Conservation (phyloP, 2,113 vertebrate genomes). For the Melierax canorus region DNA sequence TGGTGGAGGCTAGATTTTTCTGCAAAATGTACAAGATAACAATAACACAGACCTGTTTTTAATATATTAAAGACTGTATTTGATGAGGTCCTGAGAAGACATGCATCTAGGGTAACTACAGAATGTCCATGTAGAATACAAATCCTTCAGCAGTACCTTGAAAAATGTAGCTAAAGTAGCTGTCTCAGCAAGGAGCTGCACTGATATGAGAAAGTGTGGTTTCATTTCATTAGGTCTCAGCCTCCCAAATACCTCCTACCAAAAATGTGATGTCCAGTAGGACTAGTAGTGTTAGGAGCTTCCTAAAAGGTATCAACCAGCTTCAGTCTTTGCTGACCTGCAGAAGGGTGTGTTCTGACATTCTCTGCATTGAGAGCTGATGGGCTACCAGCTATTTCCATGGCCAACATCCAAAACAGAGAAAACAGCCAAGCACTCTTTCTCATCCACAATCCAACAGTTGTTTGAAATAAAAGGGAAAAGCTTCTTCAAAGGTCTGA, state of each 20-base stretch:
- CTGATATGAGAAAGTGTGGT: neutral
- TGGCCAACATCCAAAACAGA: neutral
- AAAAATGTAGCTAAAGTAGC: neutral
- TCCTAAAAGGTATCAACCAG: neutral
- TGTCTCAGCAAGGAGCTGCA: neutral
- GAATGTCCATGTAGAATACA: neutral
- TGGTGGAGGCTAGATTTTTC: neutral
- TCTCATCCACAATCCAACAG: neutral
- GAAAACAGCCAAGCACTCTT: neutral
- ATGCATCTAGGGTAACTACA: neutral
- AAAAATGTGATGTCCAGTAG: neutral
- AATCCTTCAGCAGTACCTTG: neutral
- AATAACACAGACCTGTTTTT: neutral
- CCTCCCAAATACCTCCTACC: neutral
- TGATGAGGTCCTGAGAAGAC: neutral
- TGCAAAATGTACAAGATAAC: slow-evolving; percentile 34
- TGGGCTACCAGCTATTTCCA: neutral
- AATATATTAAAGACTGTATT: neutral
- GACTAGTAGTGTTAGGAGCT: neutral
- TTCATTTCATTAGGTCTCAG: neutral
- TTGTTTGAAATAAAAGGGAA: neutral
- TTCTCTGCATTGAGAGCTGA: neutral
- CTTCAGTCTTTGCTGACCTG: neutral
- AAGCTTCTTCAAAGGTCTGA: neutral
- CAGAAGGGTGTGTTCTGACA: neutral